Conservation (phyloP, 2,797 vertebrate species). For the Gambusia yucatana region DNA sequence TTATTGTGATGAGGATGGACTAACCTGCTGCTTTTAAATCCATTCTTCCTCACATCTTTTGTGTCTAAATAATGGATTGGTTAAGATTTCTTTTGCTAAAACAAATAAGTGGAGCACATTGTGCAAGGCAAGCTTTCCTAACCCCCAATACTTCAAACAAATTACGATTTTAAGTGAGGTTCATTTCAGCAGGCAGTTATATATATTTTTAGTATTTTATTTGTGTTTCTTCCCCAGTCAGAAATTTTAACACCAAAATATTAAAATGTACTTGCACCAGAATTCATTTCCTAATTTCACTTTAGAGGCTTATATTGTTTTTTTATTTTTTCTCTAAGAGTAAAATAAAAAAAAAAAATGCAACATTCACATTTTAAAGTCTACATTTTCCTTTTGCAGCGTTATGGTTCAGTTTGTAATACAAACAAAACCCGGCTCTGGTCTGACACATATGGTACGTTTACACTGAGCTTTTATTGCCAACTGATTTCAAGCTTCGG, state of each 20-base stretch:
- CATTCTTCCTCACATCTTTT: neutral
- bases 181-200: neutral
- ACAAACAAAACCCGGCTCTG: no score
- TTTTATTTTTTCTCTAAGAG: neutral
- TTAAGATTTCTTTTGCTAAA: neutral
- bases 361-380: neutral
- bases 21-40: neutral
- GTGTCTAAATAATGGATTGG: neutral
- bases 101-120: neutral
- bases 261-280: neutral
- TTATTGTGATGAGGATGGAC: neutral
- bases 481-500: neutral
- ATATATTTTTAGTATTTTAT: no score
- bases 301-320: neutral
- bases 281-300: neutral
- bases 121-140: neutral
- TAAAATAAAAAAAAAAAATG: neutral
- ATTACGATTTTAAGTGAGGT: neutral
- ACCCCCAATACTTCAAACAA: neutral
- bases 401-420: neutral
- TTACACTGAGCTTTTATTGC: neutral
- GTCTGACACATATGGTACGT: neutral
- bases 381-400: neutral
- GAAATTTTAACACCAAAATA: neutral
- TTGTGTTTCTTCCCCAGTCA: neutral